These are phyloP conservation scores for Pantherophis alleghaniensis DNA, from an alignment of 2,797 vertebrate species.

Conservation along the genomic window DNA sequence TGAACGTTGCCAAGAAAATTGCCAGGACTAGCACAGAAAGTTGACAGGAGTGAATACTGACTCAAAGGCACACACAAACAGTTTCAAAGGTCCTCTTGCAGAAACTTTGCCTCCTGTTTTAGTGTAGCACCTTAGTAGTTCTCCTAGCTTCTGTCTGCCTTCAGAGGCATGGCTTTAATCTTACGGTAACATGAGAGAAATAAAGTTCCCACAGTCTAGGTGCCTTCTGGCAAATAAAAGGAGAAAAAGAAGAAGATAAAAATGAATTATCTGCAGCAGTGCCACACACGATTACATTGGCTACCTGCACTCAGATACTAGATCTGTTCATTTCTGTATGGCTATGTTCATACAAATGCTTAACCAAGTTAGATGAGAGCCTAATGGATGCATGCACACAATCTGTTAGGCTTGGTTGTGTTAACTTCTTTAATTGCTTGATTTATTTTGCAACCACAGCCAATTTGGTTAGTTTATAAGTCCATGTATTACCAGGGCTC, in stretches of 20 bases:
- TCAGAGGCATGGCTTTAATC: neutral
- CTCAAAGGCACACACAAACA: neutral
- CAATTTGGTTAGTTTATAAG: neutral
- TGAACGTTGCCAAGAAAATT: neutral
- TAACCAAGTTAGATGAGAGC: neutral
- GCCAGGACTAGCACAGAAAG: neutral
- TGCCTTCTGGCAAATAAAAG: neutral
- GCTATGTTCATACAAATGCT: neutral
- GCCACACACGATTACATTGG: neutral
- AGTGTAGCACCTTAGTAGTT: neutral
- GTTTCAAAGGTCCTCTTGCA: neutral
- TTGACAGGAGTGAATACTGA: neutral
- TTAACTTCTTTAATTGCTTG: neutral
- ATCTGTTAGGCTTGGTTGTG: neutral
- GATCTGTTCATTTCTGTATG: neutral
- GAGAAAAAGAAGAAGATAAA: neutral
- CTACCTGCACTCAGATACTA: neutral
- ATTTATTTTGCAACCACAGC: neutral
- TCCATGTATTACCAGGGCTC: neutral
- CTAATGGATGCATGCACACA: neutral
- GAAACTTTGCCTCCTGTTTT: neutral
- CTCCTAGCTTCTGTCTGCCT: neutral
- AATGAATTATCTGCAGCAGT: neutral
- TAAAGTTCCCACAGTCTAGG: neutral
- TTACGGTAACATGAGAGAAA: neutral